phyloP scores from a whole-genome alignment of 2,888 invertebrate species.

The Dryobota labecula region DNA sequence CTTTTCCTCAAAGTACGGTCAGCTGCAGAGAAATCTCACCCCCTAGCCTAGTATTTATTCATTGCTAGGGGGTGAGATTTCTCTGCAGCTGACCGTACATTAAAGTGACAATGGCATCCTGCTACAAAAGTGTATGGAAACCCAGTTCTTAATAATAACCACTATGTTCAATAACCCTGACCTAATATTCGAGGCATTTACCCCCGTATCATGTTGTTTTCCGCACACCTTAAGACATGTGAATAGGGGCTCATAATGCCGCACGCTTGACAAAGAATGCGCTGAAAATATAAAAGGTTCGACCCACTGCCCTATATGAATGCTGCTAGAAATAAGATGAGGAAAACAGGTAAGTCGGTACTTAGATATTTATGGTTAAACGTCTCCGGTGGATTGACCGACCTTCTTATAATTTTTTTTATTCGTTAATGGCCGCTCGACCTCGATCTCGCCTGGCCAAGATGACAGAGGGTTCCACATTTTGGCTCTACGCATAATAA shows the following conservation, averaged over 20 bases:
- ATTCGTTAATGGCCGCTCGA: too few relatives aligned
- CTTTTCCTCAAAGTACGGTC: not conserved
- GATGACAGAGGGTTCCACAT: not conserved
- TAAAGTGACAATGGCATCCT: not conserved
- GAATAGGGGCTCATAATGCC: conserved; percentile 45
- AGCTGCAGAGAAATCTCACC: too few relatives aligned
- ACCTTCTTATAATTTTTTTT: not conserved
- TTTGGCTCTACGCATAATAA: not conserved
- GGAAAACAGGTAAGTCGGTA: not conserved
- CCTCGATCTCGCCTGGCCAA: not conserved
- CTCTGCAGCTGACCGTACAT: too few relatives aligned
- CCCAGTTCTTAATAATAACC: not conserved
- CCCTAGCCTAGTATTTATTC: too few relatives aligned
- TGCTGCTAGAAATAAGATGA: conserved; percentile 36
- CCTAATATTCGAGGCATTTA: conserved; percentile 13
- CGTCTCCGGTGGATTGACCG: conserved; percentile 3
- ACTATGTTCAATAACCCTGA: not conserved
- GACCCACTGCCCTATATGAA: conserved; percentile 62
- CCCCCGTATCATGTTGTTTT: conserved; percentile 15
- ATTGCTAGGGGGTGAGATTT: too few relatives aligned
- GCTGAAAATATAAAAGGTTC: conserved; percentile 62
- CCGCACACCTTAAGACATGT: conserved; percentile 51
- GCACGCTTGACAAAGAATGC: conserved; percentile 46
- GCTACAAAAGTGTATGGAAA: not conserved
- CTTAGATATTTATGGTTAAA: conserved; percentile 29